Evolutionary conservation across 1,140 invertebrate genomes (phyloP), one percentile per base, ranked within the genome.

Genomic region (Anthonomus grandis): DNA sequence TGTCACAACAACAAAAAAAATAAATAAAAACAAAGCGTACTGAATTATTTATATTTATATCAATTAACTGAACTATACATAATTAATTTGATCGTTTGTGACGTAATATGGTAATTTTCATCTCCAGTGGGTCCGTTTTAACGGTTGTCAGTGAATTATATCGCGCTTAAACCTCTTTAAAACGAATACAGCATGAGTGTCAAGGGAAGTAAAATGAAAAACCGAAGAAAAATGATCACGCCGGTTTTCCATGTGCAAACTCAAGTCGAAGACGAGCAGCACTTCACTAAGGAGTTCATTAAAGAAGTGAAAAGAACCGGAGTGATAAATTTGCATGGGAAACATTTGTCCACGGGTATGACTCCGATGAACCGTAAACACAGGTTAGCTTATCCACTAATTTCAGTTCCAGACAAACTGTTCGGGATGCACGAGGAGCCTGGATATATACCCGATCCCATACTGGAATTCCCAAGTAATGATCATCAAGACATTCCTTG

Each of bases 371-470:
- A 15, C 9, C 5, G 38, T 8, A 41, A 41, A 5, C 5, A 41
- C n/a, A 12, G 10, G 1, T 34, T 12, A 34, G 13, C 13, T 34
- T 12, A 34, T 34, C 6, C 17, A 10, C 25, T 36, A 48, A 61
- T 76, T 78, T 25, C 64, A 93, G 91, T 94, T 60, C 92, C 92
- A 53, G 79, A 86, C 37, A 81, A 81, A 74, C 81, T 94, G 25
- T 94, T 89, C 84, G 82, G 79, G 62, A 84, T 95, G 62, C 88
- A 94, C 70, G 81, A 88, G 60, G 76, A 88, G 59, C 79, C 83
- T 68, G 75, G 86, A 75, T n/a, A 48, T 1, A 6, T 1, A 34
- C 76, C 85, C 69, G 67, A 85, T 65, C 75, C 87, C 6, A 86
- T 90, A 66, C 83, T 86, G 60, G 78, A 83, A 57, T 71, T 74